These are phyloP conservation scores for Tipula lateralis DNA, from an alignment of 2,888 invertebrate species.

Conservation along the genomic window DNA sequence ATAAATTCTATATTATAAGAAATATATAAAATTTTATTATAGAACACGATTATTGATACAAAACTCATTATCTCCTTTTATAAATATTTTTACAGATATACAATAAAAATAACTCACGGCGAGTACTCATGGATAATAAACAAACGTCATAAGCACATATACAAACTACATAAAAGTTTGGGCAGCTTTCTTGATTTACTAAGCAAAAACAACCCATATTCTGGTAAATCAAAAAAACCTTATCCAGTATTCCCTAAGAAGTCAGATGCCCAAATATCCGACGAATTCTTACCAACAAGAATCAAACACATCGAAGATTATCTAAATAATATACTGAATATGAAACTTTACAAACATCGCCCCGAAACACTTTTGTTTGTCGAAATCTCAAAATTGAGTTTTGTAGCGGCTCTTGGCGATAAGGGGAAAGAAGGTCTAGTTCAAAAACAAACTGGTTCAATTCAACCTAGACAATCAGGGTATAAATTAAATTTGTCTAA, in stretches of 20 bases:
- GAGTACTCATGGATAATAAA: conserved; percentile 84
- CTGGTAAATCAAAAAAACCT: conserved; percentile 53
- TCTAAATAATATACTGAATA: conserved; percentile 78
- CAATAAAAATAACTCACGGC: conserved; percentile 83
- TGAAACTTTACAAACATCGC: conserved; percentile 84
- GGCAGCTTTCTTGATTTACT: conserved; percentile 72
- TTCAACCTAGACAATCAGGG: conserved; percentile 68
- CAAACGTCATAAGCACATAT: conserved; percentile 91
- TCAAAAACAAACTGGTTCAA: conserved; percentile 84
- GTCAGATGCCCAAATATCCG: conserved; percentile 78
- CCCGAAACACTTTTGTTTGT: conserved; percentile 89
- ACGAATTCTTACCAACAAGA: conserved; percentile 70
- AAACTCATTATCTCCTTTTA: no score
- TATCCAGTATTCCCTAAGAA: conserved; percentile 81
- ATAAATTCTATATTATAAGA: neutral
- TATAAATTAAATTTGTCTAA: conserved; percentile 65
- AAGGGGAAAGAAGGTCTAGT: conserved; percentile 92
- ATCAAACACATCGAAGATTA: conserved; percentile 85
- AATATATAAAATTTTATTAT: neutral
- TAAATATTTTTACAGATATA: conserved; percentile 68
- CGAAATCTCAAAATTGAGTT: conserved; percentile 88
- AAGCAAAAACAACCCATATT: conserved; percentile 51
- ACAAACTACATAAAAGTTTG: conserved; percentile 82
- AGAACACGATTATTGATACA: no score
- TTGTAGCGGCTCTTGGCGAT: conserved; percentile 78